These are phyloP conservation scores for Vireo altiloquus DNA, from an alignment of 2,113 vertebrate genomes.

Conservation along the genomic window DNA sequence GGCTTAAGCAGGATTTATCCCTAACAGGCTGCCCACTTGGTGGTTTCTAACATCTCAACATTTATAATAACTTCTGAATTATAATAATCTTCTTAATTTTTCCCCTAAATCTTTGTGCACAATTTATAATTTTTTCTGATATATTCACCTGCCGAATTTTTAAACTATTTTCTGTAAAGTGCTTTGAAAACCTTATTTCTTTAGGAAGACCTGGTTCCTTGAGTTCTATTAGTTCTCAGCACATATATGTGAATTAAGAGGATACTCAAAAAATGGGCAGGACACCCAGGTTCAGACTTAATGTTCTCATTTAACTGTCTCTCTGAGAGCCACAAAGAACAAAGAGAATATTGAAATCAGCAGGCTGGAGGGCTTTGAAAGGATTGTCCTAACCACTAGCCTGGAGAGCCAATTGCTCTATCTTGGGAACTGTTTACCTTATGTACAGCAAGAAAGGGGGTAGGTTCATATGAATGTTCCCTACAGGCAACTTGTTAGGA, in stretches of 20 bases:
- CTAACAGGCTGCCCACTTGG: background rate
- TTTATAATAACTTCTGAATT: background rate
- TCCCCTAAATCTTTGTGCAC: accelerated
- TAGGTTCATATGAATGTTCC: background rate
- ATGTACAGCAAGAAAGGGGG: background rate
- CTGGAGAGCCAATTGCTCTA: background rate
- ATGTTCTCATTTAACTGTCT: background rate
- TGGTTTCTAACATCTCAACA: background rate
- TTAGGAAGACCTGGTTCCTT: background rate
- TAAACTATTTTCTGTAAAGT: background rate
- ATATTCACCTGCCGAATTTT: background rate
- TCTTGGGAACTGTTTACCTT: background rate
- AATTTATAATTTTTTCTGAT: background rate
- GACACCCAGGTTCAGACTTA: background rate
- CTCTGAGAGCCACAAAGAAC: background rate
- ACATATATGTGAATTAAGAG: background rate
- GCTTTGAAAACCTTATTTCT: background rate
- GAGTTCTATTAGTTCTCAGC: background rate
- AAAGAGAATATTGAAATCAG: background rate
- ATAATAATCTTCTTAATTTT: background rate
- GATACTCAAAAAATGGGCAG: background rate
- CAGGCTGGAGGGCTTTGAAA: background rate
- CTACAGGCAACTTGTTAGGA: background rate
- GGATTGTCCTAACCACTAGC: background rate
- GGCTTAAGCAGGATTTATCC: background rate